These are phyloP conservation scores for Heliconius eleuchia DNA, from an alignment of 1,140 invertebrate species.

Conservation along the genomic window DNA sequence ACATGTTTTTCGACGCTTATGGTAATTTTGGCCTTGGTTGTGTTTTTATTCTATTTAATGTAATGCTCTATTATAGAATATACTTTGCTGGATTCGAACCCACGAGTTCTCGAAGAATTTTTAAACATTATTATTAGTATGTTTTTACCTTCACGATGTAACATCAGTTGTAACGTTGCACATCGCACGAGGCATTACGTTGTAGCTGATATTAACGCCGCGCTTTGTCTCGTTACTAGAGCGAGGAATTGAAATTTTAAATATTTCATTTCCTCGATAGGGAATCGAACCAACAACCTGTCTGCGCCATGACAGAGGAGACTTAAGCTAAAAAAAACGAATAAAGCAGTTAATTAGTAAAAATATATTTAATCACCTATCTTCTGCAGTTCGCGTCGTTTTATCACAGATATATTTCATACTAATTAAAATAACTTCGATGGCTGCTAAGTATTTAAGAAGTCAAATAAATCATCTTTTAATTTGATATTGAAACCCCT, in stretches of 20 bases:
- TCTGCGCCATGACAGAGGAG: no score
- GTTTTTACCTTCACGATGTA: background rate
- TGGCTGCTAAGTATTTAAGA: constrained; percentile 1
- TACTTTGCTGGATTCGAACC: background rate
- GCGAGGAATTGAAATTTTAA: no score
- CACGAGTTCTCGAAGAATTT: background rate
- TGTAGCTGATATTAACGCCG: no score
- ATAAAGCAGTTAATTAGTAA: background rate
- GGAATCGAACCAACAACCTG: no score
- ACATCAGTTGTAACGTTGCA: no score
- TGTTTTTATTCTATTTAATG: background rate
- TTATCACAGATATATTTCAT: background rate
- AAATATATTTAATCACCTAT: background rate
- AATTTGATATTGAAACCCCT: constrained; percentile 11
- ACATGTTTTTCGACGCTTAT: background rate
- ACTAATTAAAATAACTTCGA: constrained; percentile 12
- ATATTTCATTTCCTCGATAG: no score
- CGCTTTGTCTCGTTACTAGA: no score
- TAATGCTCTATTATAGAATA: background rate
- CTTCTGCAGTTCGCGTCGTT: background rate
- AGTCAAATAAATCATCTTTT: constrained; percentile 12
- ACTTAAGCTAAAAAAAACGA: no score
- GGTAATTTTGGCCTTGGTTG: background rate
- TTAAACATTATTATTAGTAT: background rate
- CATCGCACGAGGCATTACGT: no score